phyloP scores from a whole-genome alignment of 2,888 invertebrate species.

The Polydesmus complanatus region DNA sequence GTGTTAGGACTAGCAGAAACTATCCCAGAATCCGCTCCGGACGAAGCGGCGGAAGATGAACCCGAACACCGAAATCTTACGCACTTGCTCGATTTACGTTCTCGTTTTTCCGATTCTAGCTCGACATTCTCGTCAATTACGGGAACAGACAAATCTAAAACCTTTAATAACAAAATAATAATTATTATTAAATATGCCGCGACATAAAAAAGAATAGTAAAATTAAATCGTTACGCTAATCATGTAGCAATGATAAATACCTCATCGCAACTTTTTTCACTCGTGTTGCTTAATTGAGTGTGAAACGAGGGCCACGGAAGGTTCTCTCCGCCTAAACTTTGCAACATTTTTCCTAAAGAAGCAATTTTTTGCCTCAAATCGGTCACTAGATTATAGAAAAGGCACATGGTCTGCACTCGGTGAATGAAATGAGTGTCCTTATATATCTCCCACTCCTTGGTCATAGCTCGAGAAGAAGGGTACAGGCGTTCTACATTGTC shows the following conservation, averaged over 20 bases:
- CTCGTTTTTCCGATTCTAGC: neutral
- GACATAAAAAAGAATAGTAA: slow-evolving; percentile 7
- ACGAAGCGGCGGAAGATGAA: neutral
- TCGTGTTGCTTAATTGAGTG: no score
- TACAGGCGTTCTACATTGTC: slow-evolving; percentile 66
- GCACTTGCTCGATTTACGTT: neutral
- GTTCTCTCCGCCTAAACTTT: slow-evolving; percentile 25
- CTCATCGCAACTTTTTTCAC: no score
- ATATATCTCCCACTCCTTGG: slow-evolving; percentile 53
- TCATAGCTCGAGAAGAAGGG: slow-evolving; percentile 69
- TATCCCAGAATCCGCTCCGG: neutral
- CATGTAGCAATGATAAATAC: no score
- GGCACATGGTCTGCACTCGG: slow-evolving; percentile 63
- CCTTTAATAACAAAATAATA: no score
- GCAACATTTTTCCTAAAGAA: slow-evolving; percentile 37
- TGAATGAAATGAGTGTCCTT: slow-evolving; percentile 48
- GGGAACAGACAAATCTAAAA: no score
- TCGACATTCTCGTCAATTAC: neutral
- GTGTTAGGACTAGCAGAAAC: neutral
- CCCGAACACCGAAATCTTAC: neutral
- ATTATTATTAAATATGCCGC: no score
- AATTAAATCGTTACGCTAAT: no score
- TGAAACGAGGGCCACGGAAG: slow-evolving; percentile 30
- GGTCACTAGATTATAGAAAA: slow-evolving; percentile 81
- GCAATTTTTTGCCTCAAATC: slow-evolving; percentile 68